A percentile compares a stretch with the other conserved stretches of the same genome.
These are phyloP conservation scores for Mormyrops attenuatus DNA, from an alignment of 2,797 vertebrate genomes.

Conservation along the genomic window DNA sequence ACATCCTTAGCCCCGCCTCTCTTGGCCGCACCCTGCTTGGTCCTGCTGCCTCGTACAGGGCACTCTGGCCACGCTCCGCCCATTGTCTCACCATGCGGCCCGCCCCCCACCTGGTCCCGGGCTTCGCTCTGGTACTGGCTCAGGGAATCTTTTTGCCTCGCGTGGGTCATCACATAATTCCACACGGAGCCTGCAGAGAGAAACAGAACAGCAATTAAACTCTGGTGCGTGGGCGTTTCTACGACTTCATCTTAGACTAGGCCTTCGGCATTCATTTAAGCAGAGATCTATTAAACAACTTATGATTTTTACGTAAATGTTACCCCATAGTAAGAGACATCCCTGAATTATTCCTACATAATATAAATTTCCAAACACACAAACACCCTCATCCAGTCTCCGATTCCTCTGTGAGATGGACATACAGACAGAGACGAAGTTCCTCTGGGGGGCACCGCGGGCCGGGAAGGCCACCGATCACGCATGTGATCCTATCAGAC, in stretches of 20 bases:
- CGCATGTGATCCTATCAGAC: not conserved
- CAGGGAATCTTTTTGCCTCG: slow-evolving; percentile 59
- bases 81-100: slow-evolving; percentile 64
- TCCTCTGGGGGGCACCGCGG: too few relatives aligned
- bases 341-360: not conserved
- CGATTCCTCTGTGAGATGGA: not conserved
- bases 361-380: not conserved
- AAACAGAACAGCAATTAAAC: slow-evolving; percentile 29
- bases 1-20: slow-evolving; percentile 42
- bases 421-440: not conserved
- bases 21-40: slow-evolving; percentile 54
- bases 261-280: not conserved
- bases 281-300: not conserved
- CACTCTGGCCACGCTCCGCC: slow-evolving; percentile 53
- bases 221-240: not conserved
- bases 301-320: not conserved
- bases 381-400: not conserved
- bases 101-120: slow-evolving; percentile 49
- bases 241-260: not conserved
- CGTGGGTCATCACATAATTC: slow-evolving; percentile 66
- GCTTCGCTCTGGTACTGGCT: slow-evolving; percentile 51
- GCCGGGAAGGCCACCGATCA: not conserved
- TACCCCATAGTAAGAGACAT: not conserved
- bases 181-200: slow-evolving; percentile 52
- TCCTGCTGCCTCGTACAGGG: slow-evolving; percentile 58